phyloP scores from a whole-genome alignment of 2,888 invertebrate genomes.

The Gasteruption jaculator region DNA sequence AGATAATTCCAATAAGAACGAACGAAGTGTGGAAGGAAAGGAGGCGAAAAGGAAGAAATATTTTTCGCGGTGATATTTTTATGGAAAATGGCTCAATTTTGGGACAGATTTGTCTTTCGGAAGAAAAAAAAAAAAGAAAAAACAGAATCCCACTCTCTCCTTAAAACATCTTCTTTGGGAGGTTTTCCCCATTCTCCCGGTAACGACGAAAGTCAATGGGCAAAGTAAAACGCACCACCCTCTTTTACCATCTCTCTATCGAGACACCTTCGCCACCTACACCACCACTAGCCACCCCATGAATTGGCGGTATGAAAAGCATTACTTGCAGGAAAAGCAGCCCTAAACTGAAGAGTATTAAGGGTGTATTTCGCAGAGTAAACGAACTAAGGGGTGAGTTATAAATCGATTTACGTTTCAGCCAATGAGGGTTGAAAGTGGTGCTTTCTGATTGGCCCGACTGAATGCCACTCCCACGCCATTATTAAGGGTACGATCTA shows the following conservation, averaged over 20 bases:
- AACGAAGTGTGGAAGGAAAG: no score
- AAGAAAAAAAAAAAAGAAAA: no score
- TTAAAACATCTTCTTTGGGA: no score
- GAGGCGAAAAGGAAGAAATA: no score
- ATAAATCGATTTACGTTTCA: constrained; percentile 48
- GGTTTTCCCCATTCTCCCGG: no score
- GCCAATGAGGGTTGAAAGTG: constrained; percentile 47
- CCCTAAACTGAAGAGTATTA: constrained; percentile 33
- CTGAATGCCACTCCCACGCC: constrained; percentile 44
- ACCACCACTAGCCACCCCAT: constrained; percentile 26
- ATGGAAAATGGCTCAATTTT: constrained; percentile 29
- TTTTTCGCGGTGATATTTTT: no score
- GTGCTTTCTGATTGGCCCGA: constrained; percentile 43
- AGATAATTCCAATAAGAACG: no score
- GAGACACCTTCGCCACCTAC: constrained; percentile 25
- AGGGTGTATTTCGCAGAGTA: constrained; percentile 37
- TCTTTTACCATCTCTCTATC: constrained; percentile 24
- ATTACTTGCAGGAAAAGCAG: constrained; percentile 29
- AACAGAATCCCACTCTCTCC: neutral
- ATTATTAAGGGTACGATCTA: constrained; percentile 34
- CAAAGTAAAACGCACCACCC: no score
- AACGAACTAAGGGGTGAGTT: constrained; percentile 36
- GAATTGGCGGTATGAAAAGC: constrained; percentile 42
- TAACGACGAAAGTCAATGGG: no score
- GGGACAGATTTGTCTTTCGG: no score